Evolutionary conservation across 2,797 vertebrate genomes (phyloP), one percentile per base, ranked within the genome.

Genomic region (Sylvilagus floridanus): DNA sequence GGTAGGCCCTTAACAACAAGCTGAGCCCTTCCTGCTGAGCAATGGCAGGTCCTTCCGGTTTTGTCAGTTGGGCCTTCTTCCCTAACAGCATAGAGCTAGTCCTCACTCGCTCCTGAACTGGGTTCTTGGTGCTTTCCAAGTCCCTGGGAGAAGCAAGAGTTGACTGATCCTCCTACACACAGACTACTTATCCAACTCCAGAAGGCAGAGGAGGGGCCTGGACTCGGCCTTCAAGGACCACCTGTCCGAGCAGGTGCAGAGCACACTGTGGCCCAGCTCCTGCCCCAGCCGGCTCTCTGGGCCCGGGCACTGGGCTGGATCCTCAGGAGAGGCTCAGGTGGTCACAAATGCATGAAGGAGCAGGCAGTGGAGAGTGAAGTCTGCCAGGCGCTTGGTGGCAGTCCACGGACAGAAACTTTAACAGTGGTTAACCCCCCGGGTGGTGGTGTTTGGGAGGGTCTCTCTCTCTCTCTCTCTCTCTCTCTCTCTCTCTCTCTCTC

Each of bases 201-300:
- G 76, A 93, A 71, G 0, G 4, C 63, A 66, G 37, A 26, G 10
- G 16, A 66, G 26, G 54, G 19, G 2, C n/a, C 13, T 84, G 62
- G 90, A 77, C 93, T 95, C 30, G 63, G 75, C 13, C 93, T 93
- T 88, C 62, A 85, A 81, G 78, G 90, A 95, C 24, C 14, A 7
- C 0, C 47, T 84, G n/a, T 0, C 93, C 86, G 47, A 75, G 52
- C 68, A 90, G 87, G 54, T 76, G 50, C 71, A 87, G 87, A 95
- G 5, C 92, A 88, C 85, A 0, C 0, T 37, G 42, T n/a, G 50
- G 28, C 71, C 7, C 28, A 35, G 88, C 50, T 81, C 73, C 4
- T 81, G 30, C 42, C 91, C 77, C 11, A 54, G 83, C 68, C 50
- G 76, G 96, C 9, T 69, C n/a, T 26, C 63, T 54, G 54, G 76